Percentiles rank a stretch among this genome's conserved stretches.
These are phyloP conservation scores for Trichogramma dendrolimi DNA, from an alignment of 2,888 invertebrate genomes.

Conservation along the genomic window DNA sequence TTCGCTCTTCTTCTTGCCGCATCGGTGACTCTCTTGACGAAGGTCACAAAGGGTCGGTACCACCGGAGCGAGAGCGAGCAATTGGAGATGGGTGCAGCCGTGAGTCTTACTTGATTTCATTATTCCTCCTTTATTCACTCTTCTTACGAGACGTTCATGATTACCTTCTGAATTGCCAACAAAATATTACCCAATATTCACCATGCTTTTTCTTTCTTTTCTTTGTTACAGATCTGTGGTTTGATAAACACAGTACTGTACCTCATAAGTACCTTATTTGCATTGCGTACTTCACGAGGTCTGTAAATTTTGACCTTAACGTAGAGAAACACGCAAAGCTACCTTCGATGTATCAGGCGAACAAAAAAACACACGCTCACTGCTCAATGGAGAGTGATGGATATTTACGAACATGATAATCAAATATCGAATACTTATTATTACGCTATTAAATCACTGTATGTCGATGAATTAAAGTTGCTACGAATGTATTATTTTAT, in stretches of 20 bases:
- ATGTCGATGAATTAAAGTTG: neutral
- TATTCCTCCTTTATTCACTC: neutral
- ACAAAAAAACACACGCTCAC: neutral
- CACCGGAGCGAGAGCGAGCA: constrained; percentile 5
- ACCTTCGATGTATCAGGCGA: neutral
- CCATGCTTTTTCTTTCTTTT: constrained; percentile 5
- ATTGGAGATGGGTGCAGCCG: constrained; percentile 68
- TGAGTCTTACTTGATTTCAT: constrained; percentile 53
- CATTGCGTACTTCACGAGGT: constrained; percentile 72
- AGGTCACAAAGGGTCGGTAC: constrained; percentile 8
- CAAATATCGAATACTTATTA: neutral
- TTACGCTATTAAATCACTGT: constrained; percentile 1
- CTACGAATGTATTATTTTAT: too few relatives aligned
- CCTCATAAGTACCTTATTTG: constrained; percentile 72
- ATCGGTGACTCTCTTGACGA: constrained; percentile 60
- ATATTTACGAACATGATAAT: neutral
- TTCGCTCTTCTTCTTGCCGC: constrained; percentile 70
- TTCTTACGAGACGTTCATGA: too few relatives aligned
- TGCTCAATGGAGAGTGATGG: too few relatives aligned
- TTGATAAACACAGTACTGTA: constrained; percentile 70
- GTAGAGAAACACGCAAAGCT: too few relatives aligned
- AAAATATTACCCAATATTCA: constrained; percentile 9
- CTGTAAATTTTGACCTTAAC: constrained; percentile 53
- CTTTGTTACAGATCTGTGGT: constrained; percentile 67
- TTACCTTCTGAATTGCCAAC: too few relatives aligned